phyloP scores from a whole-genome alignment of 92 coral and sea anemone genomes.

The Bergia puertoricense region DNA sequence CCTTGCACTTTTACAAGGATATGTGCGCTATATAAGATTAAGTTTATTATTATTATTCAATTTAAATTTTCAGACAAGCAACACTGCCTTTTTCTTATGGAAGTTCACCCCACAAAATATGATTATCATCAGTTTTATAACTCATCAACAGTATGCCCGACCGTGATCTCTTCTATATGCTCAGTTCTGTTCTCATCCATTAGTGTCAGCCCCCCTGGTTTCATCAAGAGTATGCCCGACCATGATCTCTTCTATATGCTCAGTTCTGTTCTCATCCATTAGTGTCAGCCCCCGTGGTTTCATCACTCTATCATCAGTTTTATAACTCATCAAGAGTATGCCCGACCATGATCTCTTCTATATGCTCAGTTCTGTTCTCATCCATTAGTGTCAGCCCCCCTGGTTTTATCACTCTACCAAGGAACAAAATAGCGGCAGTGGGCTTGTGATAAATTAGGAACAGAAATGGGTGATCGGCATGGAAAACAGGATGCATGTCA shows the following conservation, averaged over 20 bases:
- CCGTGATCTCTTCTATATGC: background rate
- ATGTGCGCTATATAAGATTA: no score
- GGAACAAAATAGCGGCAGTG: conserved; percentile 69
- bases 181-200: conserved; percentile 29
- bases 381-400: background rate
- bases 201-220: conserved; percentile 25
- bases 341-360: background rate
- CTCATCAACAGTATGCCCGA: conserved; percentile 1
- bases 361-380: conserved; percentile 25
- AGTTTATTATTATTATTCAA: no score
- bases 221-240: conserved; percentile 13
- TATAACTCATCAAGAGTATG: conserved; percentile 26
- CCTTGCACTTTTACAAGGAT: no score
- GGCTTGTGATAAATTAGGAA: conserved; percentile 73
- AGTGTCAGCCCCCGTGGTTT: conserved; percentile 29
- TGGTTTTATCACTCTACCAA: conserved; percentile 66
- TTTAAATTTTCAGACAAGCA: no score
- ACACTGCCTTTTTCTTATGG: no score
- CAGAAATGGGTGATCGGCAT: conserved; percentile 87
- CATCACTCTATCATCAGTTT: background rate
- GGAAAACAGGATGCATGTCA: conserved; percentile 71
- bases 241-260: conserved; percentile 2
- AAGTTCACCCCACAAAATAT: no score
- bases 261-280: conserved; percentile 23
- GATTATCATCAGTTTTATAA: background rate